Base-by-base conservation (phyloP, 2,113 vertebrate species). In the Ifrita kowaldi region DNA sequence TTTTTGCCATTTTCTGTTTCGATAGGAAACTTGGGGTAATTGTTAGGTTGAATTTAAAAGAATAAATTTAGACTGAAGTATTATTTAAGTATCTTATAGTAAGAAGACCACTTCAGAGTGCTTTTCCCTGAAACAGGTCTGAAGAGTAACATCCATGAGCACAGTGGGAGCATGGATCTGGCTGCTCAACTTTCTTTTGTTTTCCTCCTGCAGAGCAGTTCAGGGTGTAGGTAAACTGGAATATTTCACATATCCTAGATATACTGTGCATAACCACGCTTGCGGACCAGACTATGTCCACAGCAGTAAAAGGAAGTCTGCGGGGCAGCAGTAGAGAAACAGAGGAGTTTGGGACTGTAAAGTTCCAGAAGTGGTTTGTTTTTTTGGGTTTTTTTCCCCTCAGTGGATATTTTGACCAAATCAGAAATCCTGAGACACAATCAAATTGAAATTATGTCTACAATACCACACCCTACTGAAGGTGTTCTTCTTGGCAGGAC, bases 371-470 rank as follows among this genome's bases (percentile, higher is more conserved):
- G 11, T 1, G 0, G 2, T 62, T 69, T 82, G 16, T 2, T 49
- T 26, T 49, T 49, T 49, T 49, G 7, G 3, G 3, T 1, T 0
- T 7, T 37, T 26, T 18, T 11, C 4, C 4, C 3, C 32, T 64
- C 15, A 19, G 32, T 28, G 69, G 2, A 10, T 7, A 39, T 62
- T 69, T 67, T 84, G 65, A 65, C 19, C 13, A 52, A 82, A 52
- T 39, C 3, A 22, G 22, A 28, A 81, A 44, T 76, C 32, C n/a
- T 44, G 41, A 73, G 22, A 57, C 16, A 47, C 5, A 69, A 17
- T 39, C 7, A 46, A 37, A 44, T 3, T 39, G 33, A 77, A 71
- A 19, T 49, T 0, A 1, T 47, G 49, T 13, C 52, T 22, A 2
- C 64, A 39, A 11, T 7, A 60, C 6, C 35, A 37, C 10, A n/a